Evolutionary conservation across 2,888 invertebrate genomes (phyloP).

Genomic region (Trissonchulus latispiculum): DNA sequence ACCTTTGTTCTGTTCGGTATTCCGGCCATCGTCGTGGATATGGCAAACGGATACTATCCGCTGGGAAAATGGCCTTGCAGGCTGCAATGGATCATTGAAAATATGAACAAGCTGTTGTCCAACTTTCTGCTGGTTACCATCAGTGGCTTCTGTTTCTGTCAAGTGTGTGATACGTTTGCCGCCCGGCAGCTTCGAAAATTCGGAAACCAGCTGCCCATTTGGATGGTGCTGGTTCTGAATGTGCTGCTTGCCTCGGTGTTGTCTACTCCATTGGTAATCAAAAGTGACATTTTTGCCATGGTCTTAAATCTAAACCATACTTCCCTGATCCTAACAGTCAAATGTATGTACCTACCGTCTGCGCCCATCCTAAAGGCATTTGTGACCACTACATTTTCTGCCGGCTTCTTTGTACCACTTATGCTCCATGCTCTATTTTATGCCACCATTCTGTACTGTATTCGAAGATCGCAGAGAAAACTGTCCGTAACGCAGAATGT

Average conservation of each 20-base stretch:
- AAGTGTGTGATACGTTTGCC: not conserved
- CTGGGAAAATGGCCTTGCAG: not conserved
- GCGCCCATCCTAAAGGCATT: not conserved
- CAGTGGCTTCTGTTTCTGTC: not conserved
- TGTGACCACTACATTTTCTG: not conserved
- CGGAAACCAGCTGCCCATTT: not conserved
- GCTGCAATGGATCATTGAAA: not conserved
- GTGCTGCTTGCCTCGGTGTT: not conserved
- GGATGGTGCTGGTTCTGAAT: not conserved
- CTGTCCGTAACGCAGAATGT: not conserved
- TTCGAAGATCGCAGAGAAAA: not conserved
- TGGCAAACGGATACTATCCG: not conserved
- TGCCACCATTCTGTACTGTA: not conserved
- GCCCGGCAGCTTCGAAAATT: not conserved
- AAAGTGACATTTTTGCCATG: not conserved
- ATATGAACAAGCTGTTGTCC: not conserved
- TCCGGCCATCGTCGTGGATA: not conserved
- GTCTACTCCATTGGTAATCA: not conserved
- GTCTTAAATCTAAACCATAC: not conserved
- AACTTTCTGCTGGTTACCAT: not conserved
- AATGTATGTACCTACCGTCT: not conserved
- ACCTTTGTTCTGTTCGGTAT: not conserved
- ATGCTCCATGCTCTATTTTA: not conserved
- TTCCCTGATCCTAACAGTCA: not conserved
- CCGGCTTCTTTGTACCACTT: not conserved